Evolutionary conservation across 2,797 vertebrate species (phyloP), one percentile per base, ranked within the genome.

Genomic region (Enteromius paludinosus): DNA sequence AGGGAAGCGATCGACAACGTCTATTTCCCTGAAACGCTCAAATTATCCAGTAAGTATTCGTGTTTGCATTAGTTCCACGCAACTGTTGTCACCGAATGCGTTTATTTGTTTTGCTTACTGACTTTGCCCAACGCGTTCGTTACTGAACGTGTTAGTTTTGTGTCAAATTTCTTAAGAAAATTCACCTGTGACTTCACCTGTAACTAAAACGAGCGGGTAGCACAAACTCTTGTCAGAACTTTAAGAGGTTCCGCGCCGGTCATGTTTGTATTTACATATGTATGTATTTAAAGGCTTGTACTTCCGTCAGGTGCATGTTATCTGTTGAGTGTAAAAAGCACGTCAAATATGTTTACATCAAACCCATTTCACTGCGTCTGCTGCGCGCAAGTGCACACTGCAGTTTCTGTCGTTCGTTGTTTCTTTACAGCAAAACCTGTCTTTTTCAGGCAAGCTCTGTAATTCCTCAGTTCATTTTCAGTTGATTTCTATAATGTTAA

Each of bases 1-100:
- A 15, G 14, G 61, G 56, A 54, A 79, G 28, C 59, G 41, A 17
- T 62, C 59, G 59, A 30, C 59, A 30, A 30, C 35, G n/a, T 6
- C n/a, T 18, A 18, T 73, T 72, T 38, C 30, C 23, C 28, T 5
- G 47, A 83, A 47, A 52, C 28, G n/a, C 30, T 20, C 30, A 11
- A 28, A 54, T 69, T 33, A 61, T 45, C 17, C 15, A 78, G 86
- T 87, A 85, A 85, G 86, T 83, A 25, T 79, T 49, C 23, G 52
- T 71, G 30, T 47, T 23, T 71, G 71, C 28, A 8, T 65, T 62
- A 33, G 56, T 45, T 38, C 54, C 20, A 35, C 25, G 25, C 49
- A 11, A 25, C 23, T 81, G 33, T 15, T 45, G 4, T 43, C 23
- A 12, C 12, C 25, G 3, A 17, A 17, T 20, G 30, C 28, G 54